phyloP scores from a whole-genome alignment of 2,113 vertebrate species.

The Ascaphus truei region DNA sequence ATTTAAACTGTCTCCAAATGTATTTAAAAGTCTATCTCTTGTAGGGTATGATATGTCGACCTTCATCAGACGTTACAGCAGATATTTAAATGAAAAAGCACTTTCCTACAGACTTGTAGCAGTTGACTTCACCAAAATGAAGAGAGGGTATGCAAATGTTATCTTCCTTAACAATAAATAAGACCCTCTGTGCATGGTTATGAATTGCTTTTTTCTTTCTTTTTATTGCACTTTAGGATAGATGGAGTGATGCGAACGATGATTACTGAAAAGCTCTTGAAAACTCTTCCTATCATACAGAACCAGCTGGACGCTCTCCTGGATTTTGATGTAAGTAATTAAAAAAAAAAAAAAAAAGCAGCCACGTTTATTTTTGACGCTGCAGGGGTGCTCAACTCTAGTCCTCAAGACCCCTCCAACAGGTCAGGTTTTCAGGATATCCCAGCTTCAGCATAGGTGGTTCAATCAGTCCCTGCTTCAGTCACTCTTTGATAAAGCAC shows the following conservation, averaged over 20 bases:
- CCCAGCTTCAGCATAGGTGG: too few relatives aligned
- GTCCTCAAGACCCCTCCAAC: too few relatives aligned
- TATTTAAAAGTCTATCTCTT: not conserved
- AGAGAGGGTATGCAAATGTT: slow-evolving; percentile 74
- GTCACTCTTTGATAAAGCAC: too few relatives aligned
- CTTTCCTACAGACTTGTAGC: slow-evolving; percentile 88
- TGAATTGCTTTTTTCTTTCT: not conserved
- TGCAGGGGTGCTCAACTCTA: too few relatives aligned
- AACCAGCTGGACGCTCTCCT: slow-evolving; percentile 91
- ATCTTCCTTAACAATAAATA: not conserved
- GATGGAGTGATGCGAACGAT: slow-evolving; percentile 91
- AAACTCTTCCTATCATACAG: slow-evolving; percentile 90
- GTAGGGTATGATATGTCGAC: slow-evolving; percentile 93
- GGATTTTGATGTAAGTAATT: slow-evolving; percentile 83
- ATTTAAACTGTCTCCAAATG: not conserved
- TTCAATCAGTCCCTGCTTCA: too few relatives aligned
- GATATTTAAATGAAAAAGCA: slow-evolving; percentile 95
- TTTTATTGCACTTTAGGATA: slow-evolving; percentile 53
- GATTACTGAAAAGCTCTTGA: slow-evolving; percentile 87
- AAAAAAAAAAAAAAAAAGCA: not conserved
- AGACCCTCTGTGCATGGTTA: not conserved
- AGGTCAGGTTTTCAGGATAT: too few relatives aligned
- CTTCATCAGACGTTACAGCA: slow-evolving; percentile 91
- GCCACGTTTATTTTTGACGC: not conserved
- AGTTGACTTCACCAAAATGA: slow-evolving; percentile 95